These are phyloP conservation scores for Aurelia aurita complex sp. Pacific DNA, from an alignment of 30 jellyfish, hydroid and myxozoan species.

Conservation along the genomic window DNA sequence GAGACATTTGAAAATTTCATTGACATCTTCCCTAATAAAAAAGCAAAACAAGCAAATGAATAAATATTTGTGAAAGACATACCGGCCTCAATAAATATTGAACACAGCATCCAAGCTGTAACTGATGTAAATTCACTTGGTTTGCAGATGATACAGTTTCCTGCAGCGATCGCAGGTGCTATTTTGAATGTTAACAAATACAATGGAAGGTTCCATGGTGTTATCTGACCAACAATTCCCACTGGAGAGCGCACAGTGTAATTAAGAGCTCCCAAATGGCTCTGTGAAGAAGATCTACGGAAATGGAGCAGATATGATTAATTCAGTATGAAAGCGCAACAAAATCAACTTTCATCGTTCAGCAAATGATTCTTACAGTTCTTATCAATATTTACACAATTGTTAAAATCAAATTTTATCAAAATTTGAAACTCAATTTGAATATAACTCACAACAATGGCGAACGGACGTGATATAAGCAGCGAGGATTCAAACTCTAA, in stretches of 20 bases:
- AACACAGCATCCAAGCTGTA: conserved; percentile 91
- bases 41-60: neutral
- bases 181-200: conserved; percentile 71
- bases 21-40: neutral
- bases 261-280: conserved; percentile 69
- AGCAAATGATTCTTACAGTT: too few species aligned
- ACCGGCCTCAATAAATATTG: conserved; percentile 79
- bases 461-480: too few species aligned
- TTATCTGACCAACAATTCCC: conserved; percentile 85
- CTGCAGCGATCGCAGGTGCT: conserved; percentile 96
- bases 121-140: conserved; percentile 96
- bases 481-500: too few species aligned
- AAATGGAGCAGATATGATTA: too few species aligned
- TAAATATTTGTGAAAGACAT: neutral
- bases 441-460: too few species aligned
- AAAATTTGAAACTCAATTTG: too few species aligned
- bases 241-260: conserved; percentile 77
- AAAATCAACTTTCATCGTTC: neutral
- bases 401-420: too few species aligned
- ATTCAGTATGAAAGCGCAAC: too few species aligned
- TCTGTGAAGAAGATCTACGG: conserved; percentile 68
- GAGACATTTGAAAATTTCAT: too few species aligned
- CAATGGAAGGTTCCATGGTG: conserved; percentile 95
- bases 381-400: too few species aligned
- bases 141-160: conserved; percentile 79